Conservation (phyloP, 2,113 vertebrate species). For the Vidua macroura region DNA sequence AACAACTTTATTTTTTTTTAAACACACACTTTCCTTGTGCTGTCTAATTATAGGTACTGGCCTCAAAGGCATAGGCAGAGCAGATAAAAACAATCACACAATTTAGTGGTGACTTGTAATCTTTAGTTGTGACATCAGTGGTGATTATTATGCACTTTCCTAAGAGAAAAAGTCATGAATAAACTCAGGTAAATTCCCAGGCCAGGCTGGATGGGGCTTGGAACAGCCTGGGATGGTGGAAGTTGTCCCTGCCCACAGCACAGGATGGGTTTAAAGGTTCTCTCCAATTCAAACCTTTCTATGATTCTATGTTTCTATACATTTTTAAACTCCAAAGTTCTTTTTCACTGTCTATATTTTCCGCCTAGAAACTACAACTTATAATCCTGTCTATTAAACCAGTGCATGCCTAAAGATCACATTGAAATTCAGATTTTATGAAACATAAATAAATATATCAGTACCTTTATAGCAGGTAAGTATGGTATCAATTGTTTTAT, state of each 20-base stretch:
- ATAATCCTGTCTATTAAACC: neutral
- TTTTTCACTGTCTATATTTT: neutral
- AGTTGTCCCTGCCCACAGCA: neutral
- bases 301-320: too few species aligned
- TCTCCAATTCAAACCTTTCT: neutral
- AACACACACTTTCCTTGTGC: neutral
- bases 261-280: neutral
- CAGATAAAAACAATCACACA: neutral
- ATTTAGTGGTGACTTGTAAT: neutral
- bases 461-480: neutral
- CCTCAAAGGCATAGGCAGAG: neutral
- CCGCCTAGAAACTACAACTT: neutral
- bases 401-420: neutral
- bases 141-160: neutral
- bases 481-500: neutral
- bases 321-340: neutral
- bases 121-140: neutral
- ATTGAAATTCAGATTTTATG: neutral
- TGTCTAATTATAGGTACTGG: neutral
- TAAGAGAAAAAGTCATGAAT: neutral
- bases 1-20: neutral
- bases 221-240: neutral
- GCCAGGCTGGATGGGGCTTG: neutral
- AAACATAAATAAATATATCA: neutral
- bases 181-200: neutral